Evolutionary conservation across 1,140 invertebrate genomes (phyloP), one percentile per base, ranked within the genome.

Genomic region (Antheraea mylitta): DNA sequence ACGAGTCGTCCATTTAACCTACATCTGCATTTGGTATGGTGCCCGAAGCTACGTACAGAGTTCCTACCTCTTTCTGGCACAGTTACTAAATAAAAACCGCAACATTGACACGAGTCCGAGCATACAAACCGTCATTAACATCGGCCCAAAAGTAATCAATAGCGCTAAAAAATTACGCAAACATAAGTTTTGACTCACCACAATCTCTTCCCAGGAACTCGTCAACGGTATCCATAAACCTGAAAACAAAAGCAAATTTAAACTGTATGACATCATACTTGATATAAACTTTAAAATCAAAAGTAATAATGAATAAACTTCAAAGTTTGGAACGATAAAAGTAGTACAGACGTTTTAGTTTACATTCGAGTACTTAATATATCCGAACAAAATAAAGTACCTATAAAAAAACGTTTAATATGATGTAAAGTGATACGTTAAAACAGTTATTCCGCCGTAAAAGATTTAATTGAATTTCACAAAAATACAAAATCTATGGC

Each of bases 381-480:
- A 68, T 18, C 60, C 67, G 72, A 77, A 77, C 71, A 77, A 70
- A 72, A 76, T 75, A 76, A 77, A 80, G 75, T 71, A 71, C 66
- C 71, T 69, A 81, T 81, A 78, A 81, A 82, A 79, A 78, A 37
- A 59, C 58, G 48, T 79, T 74, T 75, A 75, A 78, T 72, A 76
- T 76, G 73, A 79, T 84, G 83, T 87, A 89, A 90, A 82, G 75
- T 77, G 82, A 89, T 85, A 84, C 79, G 73, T 79, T 77, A 76
- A 77, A 79, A 82, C 79, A 79, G 81, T 82, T 81, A 81, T 81
- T 76, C 70, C 69, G 65, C 79, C 69, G 78, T 82, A 82, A 86
- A 85, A 87, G 66, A 85, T 89, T 88, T 86, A 89, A 89, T 90
- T 89, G 80, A 86, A 89, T 87, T 89, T 86, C 76, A 88, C 83